Base-by-base conservation (phyloP, 2,113 vertebrate species). In the Mastomys natalensis region DNA sequence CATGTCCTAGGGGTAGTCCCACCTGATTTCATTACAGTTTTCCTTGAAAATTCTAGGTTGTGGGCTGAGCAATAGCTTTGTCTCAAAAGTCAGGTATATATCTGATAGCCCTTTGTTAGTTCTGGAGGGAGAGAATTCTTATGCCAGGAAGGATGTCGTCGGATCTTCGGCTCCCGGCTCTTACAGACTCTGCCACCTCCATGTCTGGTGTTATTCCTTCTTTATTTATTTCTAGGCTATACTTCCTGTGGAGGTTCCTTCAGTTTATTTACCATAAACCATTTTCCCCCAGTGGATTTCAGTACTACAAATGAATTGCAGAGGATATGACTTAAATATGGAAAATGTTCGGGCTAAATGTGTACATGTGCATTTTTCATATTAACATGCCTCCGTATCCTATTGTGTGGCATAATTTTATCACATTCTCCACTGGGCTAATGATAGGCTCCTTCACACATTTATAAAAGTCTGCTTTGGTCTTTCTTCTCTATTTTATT, bases 241-340 rank as follows among this genome's bases (percentile, higher is more conserved):
- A 90, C 81, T 96, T 92, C 97, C 96, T 43, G 45, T 53, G 92
- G 96, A 95, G 60, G 97, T 90, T 58, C 88, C 88, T 98, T 93
- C 97, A 87, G 97, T 98, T 97, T 98, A 97, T 98, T 98, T 97
- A 97, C 97, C 96, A 51, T 96, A 91, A 97, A 94, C 8, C 90
- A 55, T 89, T 95, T 97, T 91, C 96, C 31, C 97, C 97, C 80
- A 90, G 88, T 91, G 40, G 82, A 82, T 88, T 87, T 86, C 40
- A 58, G 58, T 53, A 80, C 26, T 29, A 22, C 78, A 68, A 62
- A 17, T 88, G 55, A 77, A 93, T 91, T 91, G 62, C 0, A 60
- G 68, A 90, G 17, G 58, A 26, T 92, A 2, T 72, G 82, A 85
- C 95, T 85, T 95, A 91, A 84, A 91, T 53, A 70, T 80, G 53